A percentile compares a stretch with the other conserved stretches of the same genome.
Evolutionary conservation across 2,888 invertebrate species (phyloP).

Genomic region (Tholera decimalis): DNA sequence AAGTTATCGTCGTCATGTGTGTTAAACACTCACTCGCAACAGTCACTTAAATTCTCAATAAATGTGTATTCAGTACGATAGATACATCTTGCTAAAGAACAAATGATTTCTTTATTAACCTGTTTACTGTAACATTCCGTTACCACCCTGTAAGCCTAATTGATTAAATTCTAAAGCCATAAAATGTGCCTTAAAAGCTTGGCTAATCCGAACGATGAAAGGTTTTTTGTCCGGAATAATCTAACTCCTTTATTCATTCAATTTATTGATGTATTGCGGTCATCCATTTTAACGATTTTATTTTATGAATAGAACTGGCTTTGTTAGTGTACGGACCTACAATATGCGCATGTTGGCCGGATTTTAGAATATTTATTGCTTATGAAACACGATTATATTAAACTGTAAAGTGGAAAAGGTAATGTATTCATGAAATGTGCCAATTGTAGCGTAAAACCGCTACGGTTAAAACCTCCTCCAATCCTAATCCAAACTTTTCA

Average conservation of each 20-base stretch:
- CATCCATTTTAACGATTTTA: conserved; percentile 6
- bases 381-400: background rate
- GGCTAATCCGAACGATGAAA: conserved; percentile 34
- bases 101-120: background rate
- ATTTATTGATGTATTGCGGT: conserved; percentile 28
- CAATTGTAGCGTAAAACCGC: too few species aligned
- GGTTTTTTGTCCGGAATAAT: conserved; percentile 5
- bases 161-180: conserved; percentile 6
- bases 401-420: background rate
- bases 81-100: too few species aligned
- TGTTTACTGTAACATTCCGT: background rate
- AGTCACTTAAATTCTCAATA: too few species aligned
- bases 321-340: background rate
- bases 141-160: conserved; percentile 2
- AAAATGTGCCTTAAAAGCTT: conserved; percentile 16
- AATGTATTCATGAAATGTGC: background rate
- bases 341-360: background rate
- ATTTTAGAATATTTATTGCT: background rate
- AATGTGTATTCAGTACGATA: too few species aligned
- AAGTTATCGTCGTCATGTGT: too few species aligned
- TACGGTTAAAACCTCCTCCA: too few species aligned
- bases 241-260: conserved; percentile 22
- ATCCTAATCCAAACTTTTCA: too few species aligned
- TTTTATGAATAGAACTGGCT: background rate
- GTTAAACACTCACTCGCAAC: too few species aligned